phyloP scores from a whole-genome alignment of 1,140 invertebrate genomes.

The Conus ventricosus region DNA sequence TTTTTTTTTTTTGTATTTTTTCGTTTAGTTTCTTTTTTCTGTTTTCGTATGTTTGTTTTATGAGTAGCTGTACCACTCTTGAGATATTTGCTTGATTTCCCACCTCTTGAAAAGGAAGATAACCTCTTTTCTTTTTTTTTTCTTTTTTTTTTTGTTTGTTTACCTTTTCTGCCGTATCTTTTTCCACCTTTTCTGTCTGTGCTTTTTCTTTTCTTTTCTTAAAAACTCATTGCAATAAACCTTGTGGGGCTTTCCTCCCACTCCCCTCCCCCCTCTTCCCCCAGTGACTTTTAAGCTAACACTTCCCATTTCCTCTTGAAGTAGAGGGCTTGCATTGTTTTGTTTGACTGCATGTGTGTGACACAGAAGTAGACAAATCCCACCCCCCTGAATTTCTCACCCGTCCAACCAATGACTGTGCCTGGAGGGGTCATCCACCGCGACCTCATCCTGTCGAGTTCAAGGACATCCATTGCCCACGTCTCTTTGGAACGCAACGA shows the following conservation, averaged over 20 bases:
- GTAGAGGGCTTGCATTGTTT: constrained; percentile 35
- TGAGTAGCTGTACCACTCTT: background rate
- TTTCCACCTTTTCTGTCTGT: constrained; percentile 26
- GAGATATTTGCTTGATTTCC: too few relatives aligned
- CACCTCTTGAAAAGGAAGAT: too few relatives aligned
- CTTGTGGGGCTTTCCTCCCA: background rate
- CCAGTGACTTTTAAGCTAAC: background rate
- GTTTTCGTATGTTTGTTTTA: constrained; percentile 40
- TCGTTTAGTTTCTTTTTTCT: constrained; percentile 33
- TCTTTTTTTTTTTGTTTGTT: constrained; percentile 38
- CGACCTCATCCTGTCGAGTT: constrained; percentile 74
- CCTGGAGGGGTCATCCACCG: constrained; percentile 44
- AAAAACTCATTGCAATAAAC: background rate
- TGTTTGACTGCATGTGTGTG: constrained; percentile 41
- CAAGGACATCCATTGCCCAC: constrained; percentile 92
- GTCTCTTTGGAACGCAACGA: constrained; percentile 90
- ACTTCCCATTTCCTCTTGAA: background rate
- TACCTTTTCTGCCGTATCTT: constrained; percentile 30
- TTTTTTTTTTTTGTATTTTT: constrained; percentile 42
- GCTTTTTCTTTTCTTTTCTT: constrained; percentile 27
- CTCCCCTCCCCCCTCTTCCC: background rate
- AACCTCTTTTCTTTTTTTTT: constrained; percentile 1
- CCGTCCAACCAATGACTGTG: constrained; percentile 35
- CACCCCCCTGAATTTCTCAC: constrained; percentile 54
- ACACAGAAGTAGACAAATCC: constrained; percentile 53